These are phyloP conservation scores for Excalfactoria chinensis DNA, from an alignment of 2,113 vertebrate species.

Conservation along the genomic window DNA sequence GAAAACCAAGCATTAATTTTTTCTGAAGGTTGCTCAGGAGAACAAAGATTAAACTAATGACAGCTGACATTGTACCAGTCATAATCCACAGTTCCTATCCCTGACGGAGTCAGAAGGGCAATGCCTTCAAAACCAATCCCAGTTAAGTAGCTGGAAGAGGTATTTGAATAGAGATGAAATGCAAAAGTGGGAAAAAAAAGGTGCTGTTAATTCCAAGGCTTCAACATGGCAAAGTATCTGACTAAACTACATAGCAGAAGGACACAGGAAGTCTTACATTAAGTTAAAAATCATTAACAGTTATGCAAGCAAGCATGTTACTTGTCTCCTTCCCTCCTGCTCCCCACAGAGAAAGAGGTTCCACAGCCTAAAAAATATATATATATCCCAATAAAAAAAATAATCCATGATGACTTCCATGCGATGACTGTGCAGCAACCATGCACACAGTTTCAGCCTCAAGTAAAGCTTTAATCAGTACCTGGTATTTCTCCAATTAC, in stretches of 20 bases:
- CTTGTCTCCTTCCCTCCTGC: not conserved
- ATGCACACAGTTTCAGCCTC: not conserved
- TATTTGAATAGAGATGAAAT: not conserved
- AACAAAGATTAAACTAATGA: not conserved
- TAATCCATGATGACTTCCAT: fast-evolving
- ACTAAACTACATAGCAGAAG: not conserved
- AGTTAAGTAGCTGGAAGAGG: not conserved
- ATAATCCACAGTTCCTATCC: not conserved
- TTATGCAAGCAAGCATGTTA: not conserved
- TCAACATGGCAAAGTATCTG: not conserved
- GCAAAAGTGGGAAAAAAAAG: not conserved
- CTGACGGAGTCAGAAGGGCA: not conserved
- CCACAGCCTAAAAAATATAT: not conserved
- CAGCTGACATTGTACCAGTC: not conserved
- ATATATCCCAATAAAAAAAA: not conserved
- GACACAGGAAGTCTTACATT: not conserved
- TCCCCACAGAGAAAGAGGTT: not conserved
- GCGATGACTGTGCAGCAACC: not conserved
- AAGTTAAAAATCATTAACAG: not conserved
- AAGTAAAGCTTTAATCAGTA: not conserved
- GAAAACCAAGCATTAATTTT: not conserved
- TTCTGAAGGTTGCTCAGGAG: not conserved
- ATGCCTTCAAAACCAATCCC: not conserved
- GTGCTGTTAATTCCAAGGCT: not conserved
- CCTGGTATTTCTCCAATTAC: fast-evolving